A percentile compares a stretch with the other conserved stretches of the same genome.
phyloP scores from a whole-genome alignment of 1,140 invertebrate species.

The Nebria ingens region DNA sequence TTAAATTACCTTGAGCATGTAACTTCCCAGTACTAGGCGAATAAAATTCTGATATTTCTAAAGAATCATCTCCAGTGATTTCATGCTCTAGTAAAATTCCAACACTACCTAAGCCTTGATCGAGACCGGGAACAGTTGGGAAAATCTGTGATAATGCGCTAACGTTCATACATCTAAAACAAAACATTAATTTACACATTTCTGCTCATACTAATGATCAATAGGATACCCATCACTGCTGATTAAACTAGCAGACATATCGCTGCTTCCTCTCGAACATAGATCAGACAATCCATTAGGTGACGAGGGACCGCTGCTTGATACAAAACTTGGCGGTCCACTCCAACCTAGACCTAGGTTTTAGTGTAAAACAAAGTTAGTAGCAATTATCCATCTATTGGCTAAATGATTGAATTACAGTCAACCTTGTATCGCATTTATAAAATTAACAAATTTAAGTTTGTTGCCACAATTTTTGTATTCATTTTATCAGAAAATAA shows the following conservation, averaged over 20 bases:
- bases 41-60: constrained; percentile 28
- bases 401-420: no score
- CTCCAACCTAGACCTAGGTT: constrained; percentile 45
- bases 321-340: constrained; percentile 48
- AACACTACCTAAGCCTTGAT: constrained; percentile 46
- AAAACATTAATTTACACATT: constrained; percentile 13
- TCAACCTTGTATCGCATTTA: no score
- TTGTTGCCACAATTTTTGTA: no score
- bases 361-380: no score
- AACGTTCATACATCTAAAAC: constrained; percentile 17
- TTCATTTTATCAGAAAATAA: no score
- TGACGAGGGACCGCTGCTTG: constrained; percentile 56
- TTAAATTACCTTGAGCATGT: constrained; percentile 17
- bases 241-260: constrained; percentile 49
- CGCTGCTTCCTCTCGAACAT: constrained; percentile 43
- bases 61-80: constrained; percentile 21
- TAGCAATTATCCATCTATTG: no score
- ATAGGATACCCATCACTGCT: constrained; percentile 46
- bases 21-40: constrained; percentile 20
- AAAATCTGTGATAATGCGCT: constrained; percentile 40
- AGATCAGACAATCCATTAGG: constrained; percentile 47
- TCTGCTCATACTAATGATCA: constrained; percentile 12
- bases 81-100: constrained; percentile 46
- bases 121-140: constrained; percentile 40
- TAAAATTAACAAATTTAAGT: no score